Evolutionary conservation across 1,140 invertebrate genomes (phyloP), one percentile per base, ranked within the genome.

Genomic region (Protaetia brevitarsis): DNA sequence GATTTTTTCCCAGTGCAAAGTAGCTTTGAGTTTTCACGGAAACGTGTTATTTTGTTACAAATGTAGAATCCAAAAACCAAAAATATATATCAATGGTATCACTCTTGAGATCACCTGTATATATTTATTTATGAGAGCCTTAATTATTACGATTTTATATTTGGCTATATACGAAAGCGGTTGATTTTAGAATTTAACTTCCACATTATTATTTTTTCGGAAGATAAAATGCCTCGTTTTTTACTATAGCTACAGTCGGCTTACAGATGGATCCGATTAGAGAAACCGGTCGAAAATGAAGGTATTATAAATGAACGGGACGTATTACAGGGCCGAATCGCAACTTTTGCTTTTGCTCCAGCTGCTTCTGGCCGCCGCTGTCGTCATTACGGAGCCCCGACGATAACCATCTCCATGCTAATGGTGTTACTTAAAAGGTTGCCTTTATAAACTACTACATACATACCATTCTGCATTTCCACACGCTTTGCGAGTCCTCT

Each of bases 341-440:
- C 19, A 51, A 23, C 41, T 23, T 13, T 19, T 51, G 13, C n/a
- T 41, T 41, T 16, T 45, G 37, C 37, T 45, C 37, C 37, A 16
- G 37, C 8, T 45, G 8, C 37, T 19, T 13, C 13, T 45, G 8
- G 7, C 16, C 7, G n/a, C 8, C 11, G 11, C 30, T 37, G 30
- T 37, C 60, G 60, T 19, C 29, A 11, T 61, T 30, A 8, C 59
- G 16, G 10, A 8, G 13, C 11, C n/a, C 60, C 27, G 29, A 34
- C n/a, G 62, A 64, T 64, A 64, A 64, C 36, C 62, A 64, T 64
- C 62, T 64, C 26, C 36, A 5, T 51, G 62, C 62, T 64, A 64
- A 64, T 64, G 62, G 62, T 64, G 62, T 64, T 64, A 64, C 62
- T 51, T 51, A 45, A 64, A 30, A 64, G 30, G 60, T 62, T 16